These are phyloP conservation scores for Muraenolepis orangiensis DNA, from an alignment of 2,797 vertebrate genomes.

Conservation along the genomic window DNA sequence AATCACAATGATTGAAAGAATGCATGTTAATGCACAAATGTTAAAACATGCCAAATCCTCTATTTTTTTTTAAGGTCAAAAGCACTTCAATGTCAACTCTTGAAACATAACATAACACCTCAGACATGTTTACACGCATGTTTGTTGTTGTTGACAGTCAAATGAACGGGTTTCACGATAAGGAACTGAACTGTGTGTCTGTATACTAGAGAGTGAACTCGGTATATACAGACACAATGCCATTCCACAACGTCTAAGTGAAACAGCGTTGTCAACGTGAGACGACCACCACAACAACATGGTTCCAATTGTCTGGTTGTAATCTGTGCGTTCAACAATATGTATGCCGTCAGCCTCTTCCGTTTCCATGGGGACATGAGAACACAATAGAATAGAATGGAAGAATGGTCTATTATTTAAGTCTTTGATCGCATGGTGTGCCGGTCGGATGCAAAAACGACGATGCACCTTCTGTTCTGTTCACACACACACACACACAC, in stretches of 20 bases:
- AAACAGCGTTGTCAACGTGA: background rate
- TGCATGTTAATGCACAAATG: background rate
- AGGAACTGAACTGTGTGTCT: too few species aligned
- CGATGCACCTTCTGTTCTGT: constrained; percentile 25
- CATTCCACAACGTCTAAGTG: background rate
- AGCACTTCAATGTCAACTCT: background rate
- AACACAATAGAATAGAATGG: too few species aligned
- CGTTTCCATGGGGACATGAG: background rate
- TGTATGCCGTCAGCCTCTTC: background rate
- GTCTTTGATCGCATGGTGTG: constrained; percentile 26
- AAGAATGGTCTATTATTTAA: background rate
- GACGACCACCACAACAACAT: background rate
- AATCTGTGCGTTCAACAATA: constrained; percentile 21
- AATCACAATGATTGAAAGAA: background rate
- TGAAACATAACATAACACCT: background rate
- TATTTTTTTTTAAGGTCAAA: background rate
- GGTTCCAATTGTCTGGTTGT: background rate
- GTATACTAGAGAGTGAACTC: too few species aligned
- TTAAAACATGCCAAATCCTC: background rate
- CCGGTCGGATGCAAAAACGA: constrained; percentile 10
- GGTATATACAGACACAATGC: background rate
- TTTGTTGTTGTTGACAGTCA: background rate
- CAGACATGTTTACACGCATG: background rate
- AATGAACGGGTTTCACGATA: too few species aligned
- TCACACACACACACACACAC: background rate